phyloP scores from a whole-genome alignment of 2,797 vertebrate genomes.

The Momotus momota region DNA sequence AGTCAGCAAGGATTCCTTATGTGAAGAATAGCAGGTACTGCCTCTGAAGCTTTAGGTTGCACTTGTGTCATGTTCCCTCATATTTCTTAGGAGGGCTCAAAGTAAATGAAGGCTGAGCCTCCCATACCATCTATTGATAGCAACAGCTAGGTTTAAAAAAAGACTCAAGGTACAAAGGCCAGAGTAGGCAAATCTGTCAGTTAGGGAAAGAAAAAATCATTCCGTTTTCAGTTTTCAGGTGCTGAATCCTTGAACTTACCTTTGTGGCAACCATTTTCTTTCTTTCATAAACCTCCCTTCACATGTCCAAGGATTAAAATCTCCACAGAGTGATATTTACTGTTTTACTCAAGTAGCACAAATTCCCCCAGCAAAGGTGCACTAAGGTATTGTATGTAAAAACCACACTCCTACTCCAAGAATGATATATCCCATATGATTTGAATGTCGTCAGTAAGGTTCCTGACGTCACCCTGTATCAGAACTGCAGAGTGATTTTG shows the following conservation, averaged over 20 bases:
- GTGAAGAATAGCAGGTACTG: neutral
- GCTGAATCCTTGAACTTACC: neutral
- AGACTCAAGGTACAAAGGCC: neutral
- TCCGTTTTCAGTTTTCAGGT: neutral
- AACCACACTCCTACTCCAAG: neutral
- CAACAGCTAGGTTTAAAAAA: neutral
- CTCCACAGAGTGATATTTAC: neutral
- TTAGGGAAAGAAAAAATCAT: neutral
- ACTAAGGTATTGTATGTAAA: neutral
- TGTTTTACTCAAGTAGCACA: neutral
- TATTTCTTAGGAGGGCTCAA: neutral
- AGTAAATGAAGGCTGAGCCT: neutral
- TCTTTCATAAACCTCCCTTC: neutral
- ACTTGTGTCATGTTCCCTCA: neutral
- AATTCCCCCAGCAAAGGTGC: neutral
- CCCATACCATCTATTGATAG: neutral
- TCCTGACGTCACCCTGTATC: neutral
- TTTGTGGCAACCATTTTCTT: neutral
- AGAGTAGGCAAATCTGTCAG: neutral
- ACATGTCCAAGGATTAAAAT: neutral
- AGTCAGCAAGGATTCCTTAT: neutral
- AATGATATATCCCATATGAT: accelerated
- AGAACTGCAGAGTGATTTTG: neutral
- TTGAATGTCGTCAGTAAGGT: neutral
- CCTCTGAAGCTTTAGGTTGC: neutral